Evolutionary conservation across 2,888 invertebrate species (phyloP).

Genomic region (Kuschelorhynchus macadamiae): DNA sequence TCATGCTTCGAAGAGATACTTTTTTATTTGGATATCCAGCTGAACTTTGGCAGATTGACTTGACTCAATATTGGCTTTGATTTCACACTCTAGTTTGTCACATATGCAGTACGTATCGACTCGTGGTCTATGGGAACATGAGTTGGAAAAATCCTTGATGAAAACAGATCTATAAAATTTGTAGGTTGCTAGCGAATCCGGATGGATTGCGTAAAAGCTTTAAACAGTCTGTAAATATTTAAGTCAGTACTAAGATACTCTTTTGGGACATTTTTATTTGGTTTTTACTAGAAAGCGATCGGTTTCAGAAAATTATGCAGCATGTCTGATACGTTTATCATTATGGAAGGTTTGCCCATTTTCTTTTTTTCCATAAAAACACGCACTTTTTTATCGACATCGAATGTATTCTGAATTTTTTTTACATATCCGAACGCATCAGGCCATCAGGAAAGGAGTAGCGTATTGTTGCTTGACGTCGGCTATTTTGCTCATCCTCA

Average conservation of each 20-base stretch:
- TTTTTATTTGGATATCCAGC: background rate
- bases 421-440: no score
- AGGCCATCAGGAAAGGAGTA: no score
- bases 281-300: background rate
- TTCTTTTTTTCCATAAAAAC: no score
- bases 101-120: slow-evolving; percentile 3
- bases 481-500: no score
- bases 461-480: no score
- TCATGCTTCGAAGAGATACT: no score
- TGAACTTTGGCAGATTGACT: slow-evolving; percentile 9
- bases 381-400: no score
- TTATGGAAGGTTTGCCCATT: no score
- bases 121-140: background rate
- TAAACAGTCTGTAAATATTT: background rate
- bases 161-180: background rate
- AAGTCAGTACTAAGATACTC: background rate
- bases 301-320: slow-evolving; percentile 4
- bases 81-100: slow-evolving; percentile 1
- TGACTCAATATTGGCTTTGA: slow-evolving; percentile 1
- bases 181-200: background rate
- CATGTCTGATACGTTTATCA: no score
- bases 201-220: background rate
- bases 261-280: background rate
- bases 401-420: no score
- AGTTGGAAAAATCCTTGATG: background rate